These are phyloP conservation scores for Gadus macrocephalus DNA, from an alignment of 2,113 vertebrate genomes.

Conservation along the genomic window DNA sequence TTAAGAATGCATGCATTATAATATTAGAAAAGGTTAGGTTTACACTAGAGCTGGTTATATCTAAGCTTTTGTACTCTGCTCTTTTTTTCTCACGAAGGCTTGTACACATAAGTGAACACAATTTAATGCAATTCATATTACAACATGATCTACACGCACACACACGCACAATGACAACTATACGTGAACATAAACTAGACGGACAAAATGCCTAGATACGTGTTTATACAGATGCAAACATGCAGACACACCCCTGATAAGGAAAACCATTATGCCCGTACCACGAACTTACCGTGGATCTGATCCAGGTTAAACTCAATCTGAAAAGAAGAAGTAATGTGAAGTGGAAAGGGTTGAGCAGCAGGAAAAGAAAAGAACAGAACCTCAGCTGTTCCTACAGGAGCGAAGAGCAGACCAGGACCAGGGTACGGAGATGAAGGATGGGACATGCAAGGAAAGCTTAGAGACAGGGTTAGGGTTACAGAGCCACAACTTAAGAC, in stretches of 20 bases:
- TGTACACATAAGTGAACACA: no score
- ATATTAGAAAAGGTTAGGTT: conserved; percentile 9
- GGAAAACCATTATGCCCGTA: conserved; percentile 14
- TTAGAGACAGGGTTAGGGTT: conserved; percentile 41
- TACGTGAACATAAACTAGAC: no score
- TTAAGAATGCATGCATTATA: conserved; percentile 9
- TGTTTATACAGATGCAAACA: conserved; percentile 23
- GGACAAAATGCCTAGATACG: no score
- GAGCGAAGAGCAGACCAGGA: conserved; percentile 12
- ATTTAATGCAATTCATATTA: no score
- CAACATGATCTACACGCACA: no score
- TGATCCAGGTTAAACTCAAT: conserved; percentile 77
- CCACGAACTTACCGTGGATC: conserved; percentile 72
- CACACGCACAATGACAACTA: no score
- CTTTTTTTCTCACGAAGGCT: no score
- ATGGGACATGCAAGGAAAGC: conserved; percentile 30
- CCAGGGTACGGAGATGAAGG: conserved; percentile 27
- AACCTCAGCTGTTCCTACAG: conserved; percentile 23
- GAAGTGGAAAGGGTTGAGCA: conserved; percentile 58
- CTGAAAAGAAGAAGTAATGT: conserved; percentile 70
- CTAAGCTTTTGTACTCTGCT: no score
- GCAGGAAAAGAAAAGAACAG: conserved; percentile 37
- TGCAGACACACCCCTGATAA: conserved; percentile 22
- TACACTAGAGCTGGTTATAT: background rate
- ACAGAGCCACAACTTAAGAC: conserved; percentile 48